Conservation (phyloP, 2,113 vertebrate genomes). For the Calypte anna region DNA sequence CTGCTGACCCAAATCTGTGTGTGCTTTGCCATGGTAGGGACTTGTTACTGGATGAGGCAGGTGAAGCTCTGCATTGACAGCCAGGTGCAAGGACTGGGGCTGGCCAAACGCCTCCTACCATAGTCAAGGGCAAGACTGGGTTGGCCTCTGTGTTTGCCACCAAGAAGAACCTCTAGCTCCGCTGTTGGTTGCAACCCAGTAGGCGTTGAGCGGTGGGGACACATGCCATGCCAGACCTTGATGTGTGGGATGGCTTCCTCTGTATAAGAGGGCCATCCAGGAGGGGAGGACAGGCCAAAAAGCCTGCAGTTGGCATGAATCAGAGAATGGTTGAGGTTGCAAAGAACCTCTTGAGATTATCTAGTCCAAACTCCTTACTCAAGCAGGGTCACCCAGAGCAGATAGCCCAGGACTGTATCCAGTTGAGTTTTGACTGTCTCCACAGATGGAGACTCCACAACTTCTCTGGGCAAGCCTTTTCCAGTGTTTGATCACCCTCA, state of each 20-base stretch:
- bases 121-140: slow-evolving; percentile 72
- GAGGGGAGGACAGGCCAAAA: slow-evolving; percentile 14
- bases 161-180: slow-evolving; percentile 64
- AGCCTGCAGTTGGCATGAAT: background rate
- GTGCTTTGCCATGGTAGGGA: slow-evolving; percentile 34
- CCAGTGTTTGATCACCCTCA: background rate
- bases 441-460: slow-evolving; percentile 12
- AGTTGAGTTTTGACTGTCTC: background rate
- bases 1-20: slow-evolving; percentile 37
- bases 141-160: slow-evolving; percentile 73
- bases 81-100: background rate
- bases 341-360: background rate
- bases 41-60: slow-evolving; percentile 50
- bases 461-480: slow-evolving; percentile 22
- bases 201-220: slow-evolving; percentile 69
- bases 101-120: slow-evolving; percentile 37
- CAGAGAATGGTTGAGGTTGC: slow-evolving; percentile 41
- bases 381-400: background rate
- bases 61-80: slow-evolving; percentile 15
- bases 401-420: background rate
- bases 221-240: slow-evolving; percentile 68
- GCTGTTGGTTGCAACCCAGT: slow-evolving; percentile 70
- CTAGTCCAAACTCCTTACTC: background rate
- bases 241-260: slow-evolving; percentile 9
- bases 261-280: background rate